Base-by-base conservation (phyloP, 2,113 vertebrate species). In the Passer montanus region DNA sequence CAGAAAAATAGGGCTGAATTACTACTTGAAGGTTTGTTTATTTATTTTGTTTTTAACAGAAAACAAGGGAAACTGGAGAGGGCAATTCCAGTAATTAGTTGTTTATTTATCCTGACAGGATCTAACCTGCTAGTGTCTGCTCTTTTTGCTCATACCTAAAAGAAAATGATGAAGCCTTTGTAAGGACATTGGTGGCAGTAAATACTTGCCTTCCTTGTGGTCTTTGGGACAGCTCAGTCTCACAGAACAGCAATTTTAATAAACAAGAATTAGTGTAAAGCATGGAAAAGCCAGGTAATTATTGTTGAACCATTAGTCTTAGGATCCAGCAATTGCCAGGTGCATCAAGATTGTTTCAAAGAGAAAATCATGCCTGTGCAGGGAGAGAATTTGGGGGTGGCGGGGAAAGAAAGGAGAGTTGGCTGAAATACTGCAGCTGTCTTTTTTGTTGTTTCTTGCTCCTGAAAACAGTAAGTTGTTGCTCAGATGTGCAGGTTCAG, bases 361-460 rank as follows among this genome's bases (percentile, higher is more conserved):
- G 59, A 79, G 10, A 59, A 95, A 70, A 88, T 73, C 22, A 26
- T 84, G 24, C 59, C 56, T 77, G 6, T 64, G 28, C 47, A 55
- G 33, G 68, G 43, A 80, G 33, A 13, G 4, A 7, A 10, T 30
- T 74, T 79, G 17, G 18, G 8, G 13, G 10, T 80, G 56, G 15
- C 37, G 72, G 60, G 26, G 19, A 52, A 87, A 70, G 18, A 77
- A 37, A 52, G 9, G 60, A 69, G 31, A 76, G 62, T 8, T 67
- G 28, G 22, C 50, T 87, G 64, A 97, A 91, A 95, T 77, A 88
- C 24, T 87, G 43, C 43, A 91, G n/a, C 84, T 46, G 66, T 82
- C 69, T 78, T 52, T 66, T 52, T 35, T 70, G 17, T 23, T 85
- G 37, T 73, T 93, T 93, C 43, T 85, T 67, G 67, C n/a, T 44